These are phyloP conservation scores for Dexiosoma caninum DNA, from an alignment of 2,888 invertebrate genomes.

Conservation along the genomic window DNA sequence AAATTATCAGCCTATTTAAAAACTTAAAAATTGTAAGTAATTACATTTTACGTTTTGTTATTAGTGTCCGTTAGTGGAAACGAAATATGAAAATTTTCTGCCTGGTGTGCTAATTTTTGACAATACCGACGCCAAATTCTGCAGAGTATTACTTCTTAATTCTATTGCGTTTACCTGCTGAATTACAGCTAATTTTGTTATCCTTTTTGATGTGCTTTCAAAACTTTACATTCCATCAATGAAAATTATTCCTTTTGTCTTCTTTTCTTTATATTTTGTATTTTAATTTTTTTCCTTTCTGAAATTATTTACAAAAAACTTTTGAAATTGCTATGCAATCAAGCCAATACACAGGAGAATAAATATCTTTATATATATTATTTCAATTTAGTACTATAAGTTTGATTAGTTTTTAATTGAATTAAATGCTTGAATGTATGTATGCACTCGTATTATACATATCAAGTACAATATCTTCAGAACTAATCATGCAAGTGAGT, in stretches of 20 bases:
- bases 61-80: no score
- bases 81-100: no score
- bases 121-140: no score
- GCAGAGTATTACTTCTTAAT: no score
- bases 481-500: neutral
- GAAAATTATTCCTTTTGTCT: neutral
- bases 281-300: neutral
- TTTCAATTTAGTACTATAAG: constrained; percentile 56
- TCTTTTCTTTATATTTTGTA: neutral
- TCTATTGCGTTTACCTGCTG: no score
- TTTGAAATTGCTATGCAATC: neutral
- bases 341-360: neutral
- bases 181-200: neutral
- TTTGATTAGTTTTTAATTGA: constrained; percentile 64
- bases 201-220: neutral
- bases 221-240: neutral
- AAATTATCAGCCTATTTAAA: no score
- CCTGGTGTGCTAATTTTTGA: no score
- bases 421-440: constrained; percentile 58
- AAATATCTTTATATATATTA: constrained; percentile 12
- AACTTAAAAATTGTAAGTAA: no score
- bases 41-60: no score
- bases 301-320: constrained; percentile 24
- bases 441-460: constrained; percentile 1
- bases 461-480: constrained; percentile 37